Base-by-base conservation (phyloP, 2,888 invertebrate species). In the Limnephilus rhombicus region DNA sequence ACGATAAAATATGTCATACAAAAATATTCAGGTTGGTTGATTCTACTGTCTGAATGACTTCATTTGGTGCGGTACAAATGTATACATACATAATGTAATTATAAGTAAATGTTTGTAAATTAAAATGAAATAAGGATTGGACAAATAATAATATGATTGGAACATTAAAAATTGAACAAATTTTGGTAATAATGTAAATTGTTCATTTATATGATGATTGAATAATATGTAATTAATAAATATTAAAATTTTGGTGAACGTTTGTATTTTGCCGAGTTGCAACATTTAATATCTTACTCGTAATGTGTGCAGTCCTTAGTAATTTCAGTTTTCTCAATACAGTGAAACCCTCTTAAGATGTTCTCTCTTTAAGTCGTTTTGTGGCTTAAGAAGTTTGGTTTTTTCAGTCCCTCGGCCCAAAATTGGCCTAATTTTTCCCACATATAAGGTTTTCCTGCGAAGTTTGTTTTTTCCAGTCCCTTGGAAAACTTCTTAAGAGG, bases 61-160 rank as follows among this genome's bases (percentile, higher is more conserved):
- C 89, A 89, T 89, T 89, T 89, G 89, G 81, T 89, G 80, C 89
- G 24, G 81, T 87, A 87, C 49, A 87, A 87, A 87, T 87, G 87
- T 87, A 87, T 87, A 87, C 87, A 29, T 68, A 87, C 68, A 29
- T 68, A 37, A 83, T 83, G 13, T 37, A 24, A 83, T 37, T 83
- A 24, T 41, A 83, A 83, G 37, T 83, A 34, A 15, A 29, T 83
- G 34, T 83, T 37, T 45, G 86, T 68, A 68, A 68, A 68, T 68
- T 68, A 68, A 68, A 68, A 15, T 34, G 37, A 83, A 83, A 18
- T 83, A 31, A 29, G 83, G 83, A 83, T 37, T 83, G 83, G 83
- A 82, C 83, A 83, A 34, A 83, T 83, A 37, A 83, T 83, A 37
- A 83, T 31, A 31, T 11, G 31, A 31, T 34, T 83, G 83, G 31